phyloP scores from a whole-genome alignment of 2,113 vertebrate species.

The Pteronura brasiliensis region DNA sequence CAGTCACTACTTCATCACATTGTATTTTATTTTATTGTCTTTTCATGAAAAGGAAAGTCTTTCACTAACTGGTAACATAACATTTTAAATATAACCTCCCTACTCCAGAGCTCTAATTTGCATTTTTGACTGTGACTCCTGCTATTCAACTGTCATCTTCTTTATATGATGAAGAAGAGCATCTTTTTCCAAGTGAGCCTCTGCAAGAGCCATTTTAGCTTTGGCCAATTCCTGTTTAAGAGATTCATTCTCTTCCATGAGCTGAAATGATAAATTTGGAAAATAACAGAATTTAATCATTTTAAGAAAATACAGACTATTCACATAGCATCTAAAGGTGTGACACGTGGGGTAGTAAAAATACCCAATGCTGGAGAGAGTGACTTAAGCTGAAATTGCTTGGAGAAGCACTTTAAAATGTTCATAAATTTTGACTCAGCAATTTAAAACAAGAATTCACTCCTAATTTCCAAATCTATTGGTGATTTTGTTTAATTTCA shows the following conservation, averaged over 20 bases:
- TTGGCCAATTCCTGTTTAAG: constrained; percentile 94
- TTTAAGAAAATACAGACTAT: constrained; percentile 8
- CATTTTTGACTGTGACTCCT: constrained; percentile 37
- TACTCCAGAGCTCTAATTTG: constrained; percentile 32
- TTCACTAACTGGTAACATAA: constrained; percentile 39
- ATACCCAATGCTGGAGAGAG: background rate
- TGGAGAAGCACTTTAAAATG: background rate
- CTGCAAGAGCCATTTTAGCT: constrained; percentile 95
- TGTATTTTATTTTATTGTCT: constrained; percentile 65
- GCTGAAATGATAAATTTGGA: constrained; percentile 79
- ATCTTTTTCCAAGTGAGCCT: constrained; percentile 95
- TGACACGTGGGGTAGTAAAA: background rate
- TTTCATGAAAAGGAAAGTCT: constrained; percentile 42
- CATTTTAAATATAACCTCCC: constrained; percentile 51
- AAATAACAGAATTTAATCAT: constrained; percentile 25
- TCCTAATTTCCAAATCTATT: background rate
- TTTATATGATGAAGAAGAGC: constrained; percentile 91
- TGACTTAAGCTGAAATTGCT: background rate
- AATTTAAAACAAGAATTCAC: constrained; percentile 21
- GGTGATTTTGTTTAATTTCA: background rate
- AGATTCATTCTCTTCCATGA: constrained; percentile 96
- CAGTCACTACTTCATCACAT: constrained; percentile 33
- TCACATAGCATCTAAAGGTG: background rate
- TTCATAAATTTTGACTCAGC: background rate
- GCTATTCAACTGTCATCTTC: constrained; percentile 82